Conservation (phyloP, 2,888 invertebrate genomes). For the Brenthis daphne region DNA sequence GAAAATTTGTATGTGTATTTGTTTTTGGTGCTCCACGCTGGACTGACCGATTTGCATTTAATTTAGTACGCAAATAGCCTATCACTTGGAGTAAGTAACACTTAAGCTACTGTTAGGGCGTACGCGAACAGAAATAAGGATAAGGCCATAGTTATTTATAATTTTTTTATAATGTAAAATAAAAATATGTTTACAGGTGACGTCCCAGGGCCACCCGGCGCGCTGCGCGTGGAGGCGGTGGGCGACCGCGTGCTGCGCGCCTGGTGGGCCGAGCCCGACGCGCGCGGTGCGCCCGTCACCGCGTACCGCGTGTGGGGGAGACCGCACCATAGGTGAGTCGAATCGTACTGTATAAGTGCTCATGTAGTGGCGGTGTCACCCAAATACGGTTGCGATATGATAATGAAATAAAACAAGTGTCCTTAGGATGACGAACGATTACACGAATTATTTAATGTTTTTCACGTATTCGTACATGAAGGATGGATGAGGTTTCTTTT, state of each 20-base stretch:
- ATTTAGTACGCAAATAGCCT: not conserved
- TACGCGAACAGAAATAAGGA: too few relatives aligned
- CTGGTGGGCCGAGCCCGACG: constrained; percentile 89
- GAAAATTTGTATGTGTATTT: too few relatives aligned
- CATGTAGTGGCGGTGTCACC: too few relatives aligned
- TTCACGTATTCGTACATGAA: too few relatives aligned
- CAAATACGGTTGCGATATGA: too few relatives aligned
- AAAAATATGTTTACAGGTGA: constrained; percentile 80
- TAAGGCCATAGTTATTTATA: too few relatives aligned
- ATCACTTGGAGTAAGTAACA: not conserved
- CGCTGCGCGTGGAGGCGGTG: constrained; percentile 87
- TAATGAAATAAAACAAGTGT: too few relatives aligned
- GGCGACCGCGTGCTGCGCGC: constrained; percentile 89
- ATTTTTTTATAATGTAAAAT: too few relatives aligned
- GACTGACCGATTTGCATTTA: too few relatives aligned
- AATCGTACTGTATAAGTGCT: not conserved
- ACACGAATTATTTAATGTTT: too few relatives aligned
- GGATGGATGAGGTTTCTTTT: not conserved
- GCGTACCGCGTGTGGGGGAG: constrained; percentile 89
- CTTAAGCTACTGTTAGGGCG: not conserved
- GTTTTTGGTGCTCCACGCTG: too few relatives aligned
- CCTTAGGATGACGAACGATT: too few relatives aligned
- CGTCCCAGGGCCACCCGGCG: constrained; percentile 90
- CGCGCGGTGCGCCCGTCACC: constrained; percentile 88
- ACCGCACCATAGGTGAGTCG: constrained; percentile 58